phyloP scores from a whole-genome alignment of 2,113 vertebrate species.

The Phoenicopterus ruber region DNA sequence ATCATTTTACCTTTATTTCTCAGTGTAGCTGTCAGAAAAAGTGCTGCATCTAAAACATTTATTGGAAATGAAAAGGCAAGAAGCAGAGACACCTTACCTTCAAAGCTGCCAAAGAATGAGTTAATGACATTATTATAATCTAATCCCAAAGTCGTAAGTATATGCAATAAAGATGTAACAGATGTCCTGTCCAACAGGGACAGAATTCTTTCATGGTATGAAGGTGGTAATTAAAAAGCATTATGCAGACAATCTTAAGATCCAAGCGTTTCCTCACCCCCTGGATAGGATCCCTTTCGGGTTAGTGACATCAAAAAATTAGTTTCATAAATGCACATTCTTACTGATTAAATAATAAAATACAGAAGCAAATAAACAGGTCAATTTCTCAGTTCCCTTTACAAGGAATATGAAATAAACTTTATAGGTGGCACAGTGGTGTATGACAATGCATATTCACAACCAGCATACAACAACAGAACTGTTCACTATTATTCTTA shows the following conservation, averaged over 20 bases:
- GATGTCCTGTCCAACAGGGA: constrained; percentile 9
- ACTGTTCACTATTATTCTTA: not conserved
- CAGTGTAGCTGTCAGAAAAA: not conserved
- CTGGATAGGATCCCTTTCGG: not conserved
- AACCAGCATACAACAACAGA: not conserved
- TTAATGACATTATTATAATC: constrained; percentile 32
- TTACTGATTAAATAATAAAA: not conserved
- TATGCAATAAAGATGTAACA: not conserved
- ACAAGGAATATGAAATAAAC: not conserved
- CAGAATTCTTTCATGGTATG: not conserved
- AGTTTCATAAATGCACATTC: not conserved
- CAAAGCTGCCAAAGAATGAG: constrained; percentile 16
- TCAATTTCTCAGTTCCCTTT: not conserved
- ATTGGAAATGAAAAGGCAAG: not conserved
- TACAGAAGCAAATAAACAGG: not conserved
- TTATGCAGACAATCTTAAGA: constrained; percentile 8
- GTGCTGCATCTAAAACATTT: not conserved
- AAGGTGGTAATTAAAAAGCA: constrained; percentile 48
- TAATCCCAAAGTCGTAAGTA: constrained; percentile 45
- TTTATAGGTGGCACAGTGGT: not conserved
- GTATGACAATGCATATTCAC: not conserved
- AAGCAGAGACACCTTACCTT: not conserved
- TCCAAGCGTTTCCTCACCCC: not conserved
- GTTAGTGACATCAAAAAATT: not conserved
- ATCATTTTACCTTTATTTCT: not conserved